Percentiles rank a stretch among this genome's conserved stretches.
Conservation (phyloP, 1,140 invertebrate species). For the Rhagoletis zephyria region DNA sequence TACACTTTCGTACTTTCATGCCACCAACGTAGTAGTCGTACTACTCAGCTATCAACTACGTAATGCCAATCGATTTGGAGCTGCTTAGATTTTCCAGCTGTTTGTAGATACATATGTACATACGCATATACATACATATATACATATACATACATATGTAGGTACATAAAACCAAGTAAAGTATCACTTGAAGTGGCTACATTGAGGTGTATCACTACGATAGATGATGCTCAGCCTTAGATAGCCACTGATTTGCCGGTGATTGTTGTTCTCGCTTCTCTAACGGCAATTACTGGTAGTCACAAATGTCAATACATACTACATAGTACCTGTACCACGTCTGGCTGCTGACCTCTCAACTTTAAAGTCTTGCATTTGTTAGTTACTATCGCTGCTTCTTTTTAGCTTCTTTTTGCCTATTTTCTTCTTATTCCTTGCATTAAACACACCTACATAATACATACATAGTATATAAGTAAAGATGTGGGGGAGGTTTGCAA, state of each 20-base stretch:
- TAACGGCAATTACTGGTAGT: neutral
- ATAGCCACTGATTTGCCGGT: slow-evolving; percentile 13
- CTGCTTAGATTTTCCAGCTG: neutral
- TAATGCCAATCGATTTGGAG: neutral
- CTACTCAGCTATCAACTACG: too few species aligned
- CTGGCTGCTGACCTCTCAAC: neutral
- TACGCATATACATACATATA: neutral
- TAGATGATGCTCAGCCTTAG: slow-evolving; percentile 20
- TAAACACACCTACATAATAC: too few species aligned
- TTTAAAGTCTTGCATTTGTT: neutral
- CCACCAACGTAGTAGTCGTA: neutral
- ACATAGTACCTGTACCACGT: neutral
- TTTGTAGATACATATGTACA: neutral
- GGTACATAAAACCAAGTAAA: neutral
- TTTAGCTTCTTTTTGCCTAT: neutral
- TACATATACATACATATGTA: neutral
- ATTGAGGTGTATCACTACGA: neutral
- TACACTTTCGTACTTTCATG: slow-evolving; percentile 32
- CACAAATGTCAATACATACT: too few species aligned
- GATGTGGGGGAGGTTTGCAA: slow-evolving; percentile 12
- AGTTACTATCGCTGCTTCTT: neutral
- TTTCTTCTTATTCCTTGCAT: neutral
- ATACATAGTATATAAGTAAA: too few species aligned
- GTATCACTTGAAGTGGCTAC: neutral
- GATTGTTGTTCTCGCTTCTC: slow-evolving; percentile 13